Percentiles rank a stretch among this genome's conserved stretches.
Evolutionary conservation across 2,113 vertebrate genomes (phyloP).

Genomic region (Synchiropus splendidus): DNA sequence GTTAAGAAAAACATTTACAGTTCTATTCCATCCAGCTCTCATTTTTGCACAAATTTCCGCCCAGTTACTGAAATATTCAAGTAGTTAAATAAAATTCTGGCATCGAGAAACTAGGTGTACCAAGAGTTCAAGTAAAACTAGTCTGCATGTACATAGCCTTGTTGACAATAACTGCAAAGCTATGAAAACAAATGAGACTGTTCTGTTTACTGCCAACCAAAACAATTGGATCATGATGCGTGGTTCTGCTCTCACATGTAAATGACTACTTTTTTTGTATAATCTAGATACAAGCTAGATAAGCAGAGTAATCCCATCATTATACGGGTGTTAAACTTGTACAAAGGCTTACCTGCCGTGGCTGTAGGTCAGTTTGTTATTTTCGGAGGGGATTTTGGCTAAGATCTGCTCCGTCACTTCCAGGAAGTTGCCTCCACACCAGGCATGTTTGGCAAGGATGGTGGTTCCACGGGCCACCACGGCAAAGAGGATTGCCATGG

Average conservation of each 20-base stretch:
- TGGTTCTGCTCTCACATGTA: neutral
- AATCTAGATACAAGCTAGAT: too few relatives aligned
- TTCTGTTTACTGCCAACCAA: neutral
- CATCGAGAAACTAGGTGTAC: too few relatives aligned
- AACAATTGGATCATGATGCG: neutral
- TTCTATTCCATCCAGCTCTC: too few relatives aligned
- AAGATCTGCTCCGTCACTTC: conserved; percentile 97
- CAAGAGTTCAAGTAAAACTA: neutral
- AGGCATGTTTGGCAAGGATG: conserved; percentile 92
- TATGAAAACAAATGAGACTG: too few relatives aligned
- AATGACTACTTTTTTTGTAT: too few relatives aligned
- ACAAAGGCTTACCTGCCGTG: conserved; percentile 79
- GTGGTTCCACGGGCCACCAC: conserved; percentile 94
- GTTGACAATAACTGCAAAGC: neutral
- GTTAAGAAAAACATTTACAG: too few relatives aligned
- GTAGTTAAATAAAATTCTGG: too few relatives aligned
- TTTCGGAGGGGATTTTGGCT: conserved; percentile 92
- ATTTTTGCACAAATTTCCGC: too few relatives aligned
- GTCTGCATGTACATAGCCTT: neutral
- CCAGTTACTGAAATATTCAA: too few relatives aligned
- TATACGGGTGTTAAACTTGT: neutral
- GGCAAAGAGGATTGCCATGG: conserved; percentile 95
- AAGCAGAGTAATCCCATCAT: too few relatives aligned
- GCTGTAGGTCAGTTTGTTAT: conserved; percentile 95
- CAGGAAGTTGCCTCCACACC: conserved; percentile 95